A percentile compares a stretch with the other conserved stretches of the same genome.
Evolutionary conservation across 2,113 vertebrate species (phyloP).

Genomic region (Dipodomys ordii): DNA sequence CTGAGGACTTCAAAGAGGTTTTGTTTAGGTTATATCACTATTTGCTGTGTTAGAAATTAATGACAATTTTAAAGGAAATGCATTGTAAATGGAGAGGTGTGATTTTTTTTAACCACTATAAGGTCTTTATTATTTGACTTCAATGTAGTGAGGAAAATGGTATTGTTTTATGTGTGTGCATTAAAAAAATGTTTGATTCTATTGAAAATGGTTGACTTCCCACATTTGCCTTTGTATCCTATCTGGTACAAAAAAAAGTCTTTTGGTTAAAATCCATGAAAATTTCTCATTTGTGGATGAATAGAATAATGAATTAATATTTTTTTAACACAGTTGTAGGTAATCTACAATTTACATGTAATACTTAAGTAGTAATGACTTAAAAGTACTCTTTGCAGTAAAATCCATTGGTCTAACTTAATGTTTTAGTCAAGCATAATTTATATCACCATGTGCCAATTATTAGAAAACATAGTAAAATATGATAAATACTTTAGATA

Average conservation of each 20-base stretch:
- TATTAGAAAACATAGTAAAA: background rate
- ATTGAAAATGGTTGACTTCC: background rate
- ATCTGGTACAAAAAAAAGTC: background rate
- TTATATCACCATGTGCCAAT: background rate
- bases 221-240: constrained; percentile 39
- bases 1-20: background rate
- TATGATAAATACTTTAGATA: background rate
- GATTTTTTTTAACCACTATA: background rate
- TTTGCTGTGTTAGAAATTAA: constrained; percentile 18
- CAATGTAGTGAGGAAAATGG: background rate
- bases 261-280: background rate
- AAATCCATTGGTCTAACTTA: background rate
- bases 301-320: background rate
- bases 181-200: constrained; percentile 4
- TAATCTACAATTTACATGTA: background rate
- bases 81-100: background rate
- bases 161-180: constrained; percentile 11
- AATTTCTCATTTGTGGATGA: background rate
- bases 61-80: background rate
- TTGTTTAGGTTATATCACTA: background rate
- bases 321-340: background rate
- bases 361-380: background rate
- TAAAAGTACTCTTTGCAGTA: constrained; percentile 16
- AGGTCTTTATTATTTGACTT: background rate
- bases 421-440: background rate